Evolutionary conservation across 1,140 invertebrate genomes (phyloP), one percentile per base, ranked within the genome.

Genomic region (Drosophila kurseongensis): DNA sequence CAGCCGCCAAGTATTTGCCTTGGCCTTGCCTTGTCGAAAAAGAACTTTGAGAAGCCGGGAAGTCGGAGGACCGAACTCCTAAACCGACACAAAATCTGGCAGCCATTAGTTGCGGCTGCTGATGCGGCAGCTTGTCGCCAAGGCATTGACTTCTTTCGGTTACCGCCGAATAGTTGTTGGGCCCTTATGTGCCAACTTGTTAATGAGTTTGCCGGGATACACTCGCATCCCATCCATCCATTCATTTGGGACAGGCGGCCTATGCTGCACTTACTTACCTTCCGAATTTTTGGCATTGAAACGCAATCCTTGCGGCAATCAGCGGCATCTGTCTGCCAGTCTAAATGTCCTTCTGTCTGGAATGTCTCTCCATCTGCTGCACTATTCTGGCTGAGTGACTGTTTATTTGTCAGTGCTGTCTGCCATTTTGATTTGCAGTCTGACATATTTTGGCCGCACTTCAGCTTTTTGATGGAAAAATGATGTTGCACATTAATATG

Each of bases 111-210:
- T 77, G 80, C 73, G 72, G 77, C 77, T 80, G 80, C 61, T 76
- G 60, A 65, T 78, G 78, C 76, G 74, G 69, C 73, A 77, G 74
- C 67, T 76, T 85, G 81, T 85, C 81, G 81, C 81, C 80, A 77
- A 66, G 80, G 44, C 80, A 84, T 81, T 65, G 79, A 74, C 74
- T 74, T 74, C 68, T 60, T 79, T 69, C 38, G 59, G 45, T 42
- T 32, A 40, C 44, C 72, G 66, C 75, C 57, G 51, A 67, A 42
- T 74, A 72, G 73, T 79, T 76, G 29, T 67, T 79, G 44, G 78
- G 75, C 83, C 78, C 78, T 88, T 80, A 78, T 89, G 80, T 80
- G 84, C 76, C 84, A 89, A 89, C 77, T 88, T 89, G 84, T 88
- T 89, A 88, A 88, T 88, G 84, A 89, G 84, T 88, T 88, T 88